These are phyloP conservation scores for Phyllotreta striolata DNA, from an alignment of 2,888 invertebrate genomes.

Conservation along the genomic window DNA sequence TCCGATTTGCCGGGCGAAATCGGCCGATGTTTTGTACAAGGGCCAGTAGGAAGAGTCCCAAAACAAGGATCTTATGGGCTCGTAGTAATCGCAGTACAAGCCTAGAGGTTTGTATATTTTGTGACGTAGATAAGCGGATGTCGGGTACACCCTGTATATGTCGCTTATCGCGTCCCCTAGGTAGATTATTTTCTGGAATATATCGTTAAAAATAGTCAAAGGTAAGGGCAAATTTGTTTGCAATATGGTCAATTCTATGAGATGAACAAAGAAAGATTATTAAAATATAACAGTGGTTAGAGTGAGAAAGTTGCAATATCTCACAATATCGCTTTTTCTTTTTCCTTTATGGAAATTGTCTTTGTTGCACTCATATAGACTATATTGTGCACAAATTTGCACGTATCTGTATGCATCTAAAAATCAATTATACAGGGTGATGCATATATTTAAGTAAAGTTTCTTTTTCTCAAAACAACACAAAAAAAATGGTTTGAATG, in stretches of 20 bases:
- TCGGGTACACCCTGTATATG: conserved; percentile 45
- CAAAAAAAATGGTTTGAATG: conserved; percentile 21
- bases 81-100: conserved; percentile 51
- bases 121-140: conserved; percentile 43
- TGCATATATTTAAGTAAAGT: too few species aligned
- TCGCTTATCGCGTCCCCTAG: conserved; percentile 52
- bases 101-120: conserved; percentile 50
- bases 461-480: too few species aligned
- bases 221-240: conserved; percentile 4
- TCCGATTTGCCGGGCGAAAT: conserved; percentile 41
- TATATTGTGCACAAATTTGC: too few species aligned
- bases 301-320: too few species aligned
- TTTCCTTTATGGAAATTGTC: too few species aligned
- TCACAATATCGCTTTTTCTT: too few species aligned
- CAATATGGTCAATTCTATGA: too few species aligned
- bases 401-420: too few species aligned
- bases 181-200: conserved; percentile 58
- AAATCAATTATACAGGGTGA: too few species aligned
- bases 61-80: conserved; percentile 48
- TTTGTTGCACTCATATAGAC: too few species aligned
- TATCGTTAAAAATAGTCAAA: conserved; percentile 27
- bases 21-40: conserved; percentile 42
- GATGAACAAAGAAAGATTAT: too few species aligned
- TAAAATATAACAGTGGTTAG: too few species aligned
- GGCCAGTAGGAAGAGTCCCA: conserved; percentile 51